A percentile compares a stretch with the other conserved stretches of the same genome.
Evolutionary conservation across 2,888 invertebrate genomes (phyloP).

Genomic region (Mythimna impura): DNA sequence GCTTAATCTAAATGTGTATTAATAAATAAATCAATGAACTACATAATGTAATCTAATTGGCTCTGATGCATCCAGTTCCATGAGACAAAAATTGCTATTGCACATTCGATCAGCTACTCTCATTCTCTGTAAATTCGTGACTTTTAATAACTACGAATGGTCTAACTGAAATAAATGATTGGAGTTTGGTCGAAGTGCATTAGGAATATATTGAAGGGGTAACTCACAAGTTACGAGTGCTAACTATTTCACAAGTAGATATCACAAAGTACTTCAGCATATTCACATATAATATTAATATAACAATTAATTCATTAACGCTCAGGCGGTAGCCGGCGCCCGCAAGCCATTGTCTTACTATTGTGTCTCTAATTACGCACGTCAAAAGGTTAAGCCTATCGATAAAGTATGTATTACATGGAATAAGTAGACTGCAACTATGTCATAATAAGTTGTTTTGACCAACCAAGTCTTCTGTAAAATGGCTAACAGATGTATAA

Average conservation of each 20-base stretch:
- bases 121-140: conserved; percentile 17
- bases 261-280: conserved; percentile 61
- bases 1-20: conserved; percentile 72
- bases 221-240: conserved; percentile 48
- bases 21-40: conserved; percentile 78
- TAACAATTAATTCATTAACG: too few relatives aligned
- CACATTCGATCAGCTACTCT: conserved; percentile 37
- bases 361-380: too few relatives aligned
- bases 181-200: conserved; percentile 37
- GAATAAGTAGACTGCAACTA: conserved; percentile 49
- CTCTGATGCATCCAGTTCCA: conserved; percentile 52
- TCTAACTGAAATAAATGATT: conserved; percentile 17
- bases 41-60: conserved; percentile 63
- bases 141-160: conserved; percentile 22
- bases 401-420: conserved; percentile 47
- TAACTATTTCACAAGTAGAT: conserved; percentile 57
- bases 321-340: too few relatives aligned
- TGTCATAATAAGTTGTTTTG: conserved; percentile 34
- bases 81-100: conserved; percentile 25
- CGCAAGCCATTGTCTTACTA: too few relatives aligned
- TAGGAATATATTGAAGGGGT: conserved; percentile 34
- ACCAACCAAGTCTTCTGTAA: conserved; percentile 28
- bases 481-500: neutral
- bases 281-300: conserved; percentile 44
- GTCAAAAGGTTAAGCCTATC: conserved; percentile 41